phyloP scores from a whole-genome alignment of 2,888 invertebrate species.

The Lasius platythorax region DNA sequence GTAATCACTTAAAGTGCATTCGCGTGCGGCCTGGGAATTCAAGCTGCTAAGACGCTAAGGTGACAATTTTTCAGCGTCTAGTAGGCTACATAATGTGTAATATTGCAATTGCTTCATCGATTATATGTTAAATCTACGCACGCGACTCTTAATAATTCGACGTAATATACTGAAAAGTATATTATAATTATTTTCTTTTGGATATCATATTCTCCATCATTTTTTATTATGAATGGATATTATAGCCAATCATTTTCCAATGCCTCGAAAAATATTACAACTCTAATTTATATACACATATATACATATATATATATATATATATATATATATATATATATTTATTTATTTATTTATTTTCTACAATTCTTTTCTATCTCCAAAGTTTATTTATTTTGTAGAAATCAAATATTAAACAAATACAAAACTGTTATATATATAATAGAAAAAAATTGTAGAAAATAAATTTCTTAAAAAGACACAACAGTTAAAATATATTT shows the following conservation, averaged over 20 bases:
- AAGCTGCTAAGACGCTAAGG: constrained; percentile 60
- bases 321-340: too few relatives aligned
- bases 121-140: constrained; percentile 5
- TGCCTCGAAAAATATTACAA: background rate
- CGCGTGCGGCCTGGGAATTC: constrained; percentile 70
- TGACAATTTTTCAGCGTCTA: constrained; percentile 61
- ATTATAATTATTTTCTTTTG: background rate
- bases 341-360: too few relatives aligned
- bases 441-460: background rate
- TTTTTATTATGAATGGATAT: background rate
- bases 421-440: too few relatives aligned
- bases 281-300: background rate
- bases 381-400: too few relatives aligned
- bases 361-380: too few relatives aligned
- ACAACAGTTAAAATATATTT: background rate
- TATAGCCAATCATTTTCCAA: background rate
- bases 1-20: constrained; percentile 73
- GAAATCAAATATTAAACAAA: too few relatives aligned
- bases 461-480: background rate
- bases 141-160: constrained; percentile 26
- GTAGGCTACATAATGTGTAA: constrained; percentile 39
- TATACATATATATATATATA: background rate
- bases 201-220: background rate
- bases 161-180: background rate
- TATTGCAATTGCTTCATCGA: constrained; percentile 44